Conservation (phyloP, 2,113 vertebrate species). For the Puntigrus tetrazona region DNA sequence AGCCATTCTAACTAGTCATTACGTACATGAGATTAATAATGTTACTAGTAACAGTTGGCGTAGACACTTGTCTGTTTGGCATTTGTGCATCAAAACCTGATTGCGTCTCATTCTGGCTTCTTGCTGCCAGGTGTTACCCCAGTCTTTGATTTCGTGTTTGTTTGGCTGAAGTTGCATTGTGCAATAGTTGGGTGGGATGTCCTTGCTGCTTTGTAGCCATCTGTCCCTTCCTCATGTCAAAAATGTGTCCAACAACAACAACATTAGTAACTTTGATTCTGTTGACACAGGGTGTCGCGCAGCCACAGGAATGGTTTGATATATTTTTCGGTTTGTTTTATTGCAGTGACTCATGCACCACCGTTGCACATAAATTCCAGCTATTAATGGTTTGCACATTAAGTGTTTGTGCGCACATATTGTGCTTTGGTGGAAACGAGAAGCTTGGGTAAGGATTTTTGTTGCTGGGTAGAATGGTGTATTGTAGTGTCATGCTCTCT, state of each 20-base stretch:
- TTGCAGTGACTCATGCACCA: background rate
- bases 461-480: constrained; percentile 69
- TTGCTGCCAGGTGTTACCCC: background rate
- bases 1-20: background rate
- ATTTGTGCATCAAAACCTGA: background rate
- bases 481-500: constrained; percentile 59
- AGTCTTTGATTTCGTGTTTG: background rate
- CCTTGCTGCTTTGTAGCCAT: background rate
- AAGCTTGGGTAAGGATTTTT: constrained; percentile 48
- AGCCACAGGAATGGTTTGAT: constrained; percentile 19
- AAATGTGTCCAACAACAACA: background rate
- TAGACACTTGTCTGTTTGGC: background rate
- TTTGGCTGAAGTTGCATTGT: constrained; percentile 21
- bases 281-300: background rate
- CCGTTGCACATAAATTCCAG: background rate
- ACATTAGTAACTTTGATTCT: constrained; percentile 17
- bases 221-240: constrained; percentile 6
- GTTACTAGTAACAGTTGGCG: background rate
- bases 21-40: background rate
- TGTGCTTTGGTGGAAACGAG: constrained; percentile 2
- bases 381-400: constrained; percentile 7
- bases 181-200: constrained; percentile 11
- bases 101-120: background rate
- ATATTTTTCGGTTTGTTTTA: background rate
- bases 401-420: background rate